Evolutionary conservation across 2,888 invertebrate species (phyloP), one percentile per base, ranked within the genome.

Genomic region (Pemphredon lugubris): DNA sequence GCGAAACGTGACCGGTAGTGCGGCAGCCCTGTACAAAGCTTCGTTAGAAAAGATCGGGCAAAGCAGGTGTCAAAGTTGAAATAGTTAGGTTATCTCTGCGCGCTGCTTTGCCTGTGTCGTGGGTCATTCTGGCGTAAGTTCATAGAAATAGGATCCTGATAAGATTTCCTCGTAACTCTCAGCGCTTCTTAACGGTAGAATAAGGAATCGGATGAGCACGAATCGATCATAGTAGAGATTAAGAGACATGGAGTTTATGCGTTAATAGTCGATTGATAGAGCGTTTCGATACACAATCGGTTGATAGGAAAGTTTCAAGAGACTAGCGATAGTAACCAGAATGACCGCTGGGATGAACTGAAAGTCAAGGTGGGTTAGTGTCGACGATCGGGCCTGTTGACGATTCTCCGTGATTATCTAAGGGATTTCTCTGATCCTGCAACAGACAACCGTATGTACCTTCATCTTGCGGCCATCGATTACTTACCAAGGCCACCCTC

Each of bases 1-100:
- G 67, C 94, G 93, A 91, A 97, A 95, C 45, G 97, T 96, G 63
- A 97, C 93, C 23, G 97, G 97, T 64, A 97, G 91, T 40, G 97
- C 97, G 73, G 97, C 97, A 73, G 96, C 96, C 86, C 89, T 89
- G 86, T 82, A 84, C 86, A 87, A 88, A 88, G 39, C 81, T 83
- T 72, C 71, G 81, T 88, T 88, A 88, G 83, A 71, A 82, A 47
- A 48, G 32, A 65, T 69, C 67, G 44, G 44, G 63, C 58, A 63
- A 45, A 40, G 20, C 65, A 59, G 6, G 23, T 11, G 13, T 66
- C 59, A 32, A n/a, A 23, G 4, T 16, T 42, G 45, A 55, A 26
- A 30, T 61, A 72, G 50, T 64, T 53, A 61, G 61, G 53, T 60
- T 39, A 23, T 50, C 45, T 69, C 68, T 48, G 47, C 63, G 48